phyloP scores from a whole-genome alignment of 2,888 invertebrate species.

The Myopa tessellatipennis region DNA sequence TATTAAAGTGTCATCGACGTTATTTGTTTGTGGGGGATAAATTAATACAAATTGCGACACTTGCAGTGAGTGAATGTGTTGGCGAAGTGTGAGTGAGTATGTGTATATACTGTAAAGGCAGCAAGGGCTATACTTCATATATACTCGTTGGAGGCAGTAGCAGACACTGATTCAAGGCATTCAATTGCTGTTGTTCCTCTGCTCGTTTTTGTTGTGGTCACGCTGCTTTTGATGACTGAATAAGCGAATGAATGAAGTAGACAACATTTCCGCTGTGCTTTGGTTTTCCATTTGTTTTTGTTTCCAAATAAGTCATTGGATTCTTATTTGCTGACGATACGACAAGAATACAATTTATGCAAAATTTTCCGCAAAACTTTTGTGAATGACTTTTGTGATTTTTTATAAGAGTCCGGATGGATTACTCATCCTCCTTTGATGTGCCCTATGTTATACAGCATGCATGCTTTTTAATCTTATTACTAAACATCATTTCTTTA shows the following conservation, averaged over 20 bases:
- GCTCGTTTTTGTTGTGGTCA: constrained; percentile 30
- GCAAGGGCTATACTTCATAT: neutral
- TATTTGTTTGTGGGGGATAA: constrained; percentile 47
- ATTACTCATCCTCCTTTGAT: too few relatives aligned
- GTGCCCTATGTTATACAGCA: too few relatives aligned
- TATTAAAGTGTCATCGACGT: constrained; percentile 60
- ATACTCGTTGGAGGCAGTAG: constrained; percentile 36
- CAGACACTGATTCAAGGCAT: constrained; percentile 61
- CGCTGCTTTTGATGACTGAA: neutral
- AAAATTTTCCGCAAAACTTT: neutral
- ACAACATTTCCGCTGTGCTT: constrained; percentile 29
- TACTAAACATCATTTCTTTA: constrained; percentile 3
- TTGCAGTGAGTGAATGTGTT: neutral
- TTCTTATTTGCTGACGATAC: constrained; percentile 27
- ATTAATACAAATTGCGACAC: constrained; percentile 31
- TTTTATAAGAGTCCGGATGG: neutral
- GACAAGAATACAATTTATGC: neutral
- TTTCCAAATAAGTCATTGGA: constrained; percentile 26
- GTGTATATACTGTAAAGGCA: neutral
- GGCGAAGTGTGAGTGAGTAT: neutral
- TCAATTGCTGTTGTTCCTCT: constrained; percentile 51
- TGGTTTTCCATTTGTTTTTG: constrained; percentile 15
- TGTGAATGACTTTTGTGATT: constrained; percentile 7
- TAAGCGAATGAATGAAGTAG: constrained; percentile 11
- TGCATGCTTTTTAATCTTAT: neutral